These are phyloP conservation scores for Drosophila nannoptera DNA, from an alignment of 1,140 invertebrate genomes.

Conservation along the genomic window DNA sequence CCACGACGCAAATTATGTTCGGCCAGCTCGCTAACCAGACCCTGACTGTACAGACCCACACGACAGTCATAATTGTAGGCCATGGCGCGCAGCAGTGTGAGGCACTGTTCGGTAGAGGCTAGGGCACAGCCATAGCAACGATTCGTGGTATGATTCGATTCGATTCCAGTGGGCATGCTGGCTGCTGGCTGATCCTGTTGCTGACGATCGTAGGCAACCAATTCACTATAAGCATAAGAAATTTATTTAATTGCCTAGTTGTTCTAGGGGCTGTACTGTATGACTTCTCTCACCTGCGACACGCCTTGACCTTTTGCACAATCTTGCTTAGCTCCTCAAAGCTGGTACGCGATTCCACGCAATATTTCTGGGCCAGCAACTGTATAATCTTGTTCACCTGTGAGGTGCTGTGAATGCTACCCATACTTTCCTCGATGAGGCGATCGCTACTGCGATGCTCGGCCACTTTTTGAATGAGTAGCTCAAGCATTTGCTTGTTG, in stretches of 20 bases:
- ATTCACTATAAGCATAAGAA: constrained; percentile 82
- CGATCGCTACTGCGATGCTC: constrained; percentile 77
- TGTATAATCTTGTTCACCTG: constrained; percentile 92
- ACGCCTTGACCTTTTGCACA: constrained; percentile 94
- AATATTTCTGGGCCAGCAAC: constrained; percentile 94
- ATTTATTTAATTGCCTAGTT: constrained; percentile 5
- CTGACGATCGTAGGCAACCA: constrained; percentile 94
- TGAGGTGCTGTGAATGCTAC: constrained; percentile 80
- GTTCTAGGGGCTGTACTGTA: neutral
- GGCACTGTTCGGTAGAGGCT: constrained; percentile 94
- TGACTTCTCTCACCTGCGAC: constrained; percentile 81
- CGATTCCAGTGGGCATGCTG: constrained; percentile 14
- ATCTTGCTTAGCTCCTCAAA: constrained; percentile 98
- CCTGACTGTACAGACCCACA: constrained; percentile 89
- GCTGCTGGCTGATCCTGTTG: constrained; percentile 82
- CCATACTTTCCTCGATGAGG: constrained; percentile 79
- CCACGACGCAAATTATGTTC: constrained; percentile 93
- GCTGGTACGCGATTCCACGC: constrained; percentile 94
- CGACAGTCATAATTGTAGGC: constrained; percentile 90
- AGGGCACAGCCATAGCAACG: constrained; percentile 92
- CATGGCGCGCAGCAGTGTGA: constrained; percentile 94
- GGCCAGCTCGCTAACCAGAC: constrained; percentile 93
- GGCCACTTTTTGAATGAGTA: constrained; percentile 76
- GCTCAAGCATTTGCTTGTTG: constrained; percentile 93
- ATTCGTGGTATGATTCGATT: constrained; percentile 75